These are phyloP conservation scores for Caretta caretta DNA, from an alignment of 2,113 vertebrate genomes.

Conservation along the genomic window DNA sequence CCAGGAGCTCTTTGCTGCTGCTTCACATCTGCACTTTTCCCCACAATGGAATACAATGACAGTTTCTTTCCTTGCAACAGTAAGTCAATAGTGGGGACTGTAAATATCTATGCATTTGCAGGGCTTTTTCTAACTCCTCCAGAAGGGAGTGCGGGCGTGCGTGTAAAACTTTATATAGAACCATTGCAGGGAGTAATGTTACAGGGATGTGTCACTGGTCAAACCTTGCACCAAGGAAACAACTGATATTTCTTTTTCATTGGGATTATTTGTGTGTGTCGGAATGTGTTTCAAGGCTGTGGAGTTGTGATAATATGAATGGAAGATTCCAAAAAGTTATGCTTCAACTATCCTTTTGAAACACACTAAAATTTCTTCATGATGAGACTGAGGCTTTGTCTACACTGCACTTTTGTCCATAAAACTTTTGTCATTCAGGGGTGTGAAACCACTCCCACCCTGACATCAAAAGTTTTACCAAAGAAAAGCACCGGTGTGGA, in stretches of 20 bases:
- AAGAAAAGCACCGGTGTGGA: too few species aligned
- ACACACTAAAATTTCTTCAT: background rate
- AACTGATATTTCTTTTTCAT: background rate
- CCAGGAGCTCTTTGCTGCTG: background rate
- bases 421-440: too few species aligned
- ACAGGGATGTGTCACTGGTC: background rate
- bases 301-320: background rate
- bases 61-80: constrained; percentile 61
- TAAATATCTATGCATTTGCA: background rate
- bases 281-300: background rate
- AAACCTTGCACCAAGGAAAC: background rate
- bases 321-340: constrained; percentile 16
- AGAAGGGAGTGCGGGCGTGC: background rate
- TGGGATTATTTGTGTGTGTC: background rate
- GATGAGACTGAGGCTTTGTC: background rate
- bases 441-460: too few species aligned
- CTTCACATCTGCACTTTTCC: background rate
- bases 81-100: constrained; percentile 41
- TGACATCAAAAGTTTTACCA: too few species aligned
- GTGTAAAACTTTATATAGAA: background rate
- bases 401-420: too few species aligned
- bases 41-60: constrained; percentile 65
- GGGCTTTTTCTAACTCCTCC: background rate
- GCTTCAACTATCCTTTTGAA: constrained; percentile 37
- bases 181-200: background rate